Evolutionary conservation across 2,888 invertebrate genomes (phyloP).

Genomic region (Acanthopleura granulata): DNA sequence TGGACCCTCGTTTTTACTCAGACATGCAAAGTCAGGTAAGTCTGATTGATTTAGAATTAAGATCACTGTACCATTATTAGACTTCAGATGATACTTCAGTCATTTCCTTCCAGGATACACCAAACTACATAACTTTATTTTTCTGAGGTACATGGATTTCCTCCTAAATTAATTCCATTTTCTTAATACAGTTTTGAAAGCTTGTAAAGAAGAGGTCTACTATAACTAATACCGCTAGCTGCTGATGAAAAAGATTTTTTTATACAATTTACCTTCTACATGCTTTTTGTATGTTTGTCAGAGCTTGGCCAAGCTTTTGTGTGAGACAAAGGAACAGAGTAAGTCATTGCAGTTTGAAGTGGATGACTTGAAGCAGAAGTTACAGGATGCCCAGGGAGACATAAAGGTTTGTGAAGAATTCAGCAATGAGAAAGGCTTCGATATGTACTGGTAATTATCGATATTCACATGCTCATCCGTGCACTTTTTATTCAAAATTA

Average conservation of each 20-base stretch:
- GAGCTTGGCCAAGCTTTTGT: slow-evolving; percentile 60
- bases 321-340: slow-evolving; percentile 73
- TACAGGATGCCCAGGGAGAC: slow-evolving; percentile 72
- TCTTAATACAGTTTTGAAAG: too few relatives aligned
- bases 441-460: too few relatives aligned
- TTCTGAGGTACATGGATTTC: too few relatives aligned
- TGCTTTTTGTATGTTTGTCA: slow-evolving; percentile 29
- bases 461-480: not conserved
- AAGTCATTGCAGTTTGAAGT: slow-evolving; percentile 75
- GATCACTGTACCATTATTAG: too few relatives aligned
- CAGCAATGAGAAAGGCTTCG: not conserved
- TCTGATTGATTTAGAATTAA: too few relatives aligned
- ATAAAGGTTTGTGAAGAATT: slow-evolving; percentile 68
- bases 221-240: too few relatives aligned
- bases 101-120: too few relatives aligned
- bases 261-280: not conserved
- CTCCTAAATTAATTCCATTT: too few relatives aligned
- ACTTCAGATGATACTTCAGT: too few relatives aligned
- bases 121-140: too few relatives aligned
- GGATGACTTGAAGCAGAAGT: slow-evolving; percentile 80
- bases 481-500: not conserved
- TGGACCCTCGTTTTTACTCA: slow-evolving; percentile 32
- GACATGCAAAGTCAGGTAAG: slow-evolving; percentile 35
- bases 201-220: too few relatives aligned
- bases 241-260: not conserved